Evolutionary conservation across 2,888 invertebrate species (phyloP), one percentile per base, ranked within the genome.

Genomic region (Pachycephus smyrnensis): DNA sequence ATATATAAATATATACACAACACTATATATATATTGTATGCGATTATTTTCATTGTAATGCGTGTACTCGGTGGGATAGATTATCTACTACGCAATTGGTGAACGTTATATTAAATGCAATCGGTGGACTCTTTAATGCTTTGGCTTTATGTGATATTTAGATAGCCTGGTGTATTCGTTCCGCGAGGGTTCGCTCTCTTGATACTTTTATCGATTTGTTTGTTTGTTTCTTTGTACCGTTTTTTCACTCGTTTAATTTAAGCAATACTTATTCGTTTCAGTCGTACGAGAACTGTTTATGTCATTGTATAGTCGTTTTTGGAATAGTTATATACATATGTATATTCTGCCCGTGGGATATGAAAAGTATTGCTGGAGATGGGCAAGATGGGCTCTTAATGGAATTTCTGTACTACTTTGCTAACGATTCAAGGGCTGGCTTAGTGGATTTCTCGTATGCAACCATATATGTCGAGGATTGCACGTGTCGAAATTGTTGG

Each of bases 1-100:
- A 75, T 71, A 79, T 76, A 73, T 75, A 77, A 76, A 74, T 75
- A 75, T 73, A 75, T 75, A 78, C 69, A 82, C 36, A 23, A n/a
- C 33, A 35, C 12, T n/a, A 35, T 23, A 55, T 55, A 15, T 55
- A 9, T 55, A 55, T 9, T 55, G 55, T 55, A 55, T 55, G 55
- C 55, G 9, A 55, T 55, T 15, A 35, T 23, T 55, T 40, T 55
- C 2, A 55, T 23, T 55, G 23, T 9, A 9, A 55, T 55, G 55
- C 55, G 23, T 23, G 23, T 55, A 55, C 40, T 55, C 23, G 55
- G 55, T 55, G 55, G 55, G 23, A 55, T 55, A 9, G 23, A 2
- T 55, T 55, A 23, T 23, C 23, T 55, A 55, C 55, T 6, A 55
- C 15, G 55, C 40, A 55, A 55, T 55, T 55, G 55, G 55, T 55